Evolutionary conservation across 2,888 invertebrate species (phyloP).

Genomic region (Labia minor): DNA sequence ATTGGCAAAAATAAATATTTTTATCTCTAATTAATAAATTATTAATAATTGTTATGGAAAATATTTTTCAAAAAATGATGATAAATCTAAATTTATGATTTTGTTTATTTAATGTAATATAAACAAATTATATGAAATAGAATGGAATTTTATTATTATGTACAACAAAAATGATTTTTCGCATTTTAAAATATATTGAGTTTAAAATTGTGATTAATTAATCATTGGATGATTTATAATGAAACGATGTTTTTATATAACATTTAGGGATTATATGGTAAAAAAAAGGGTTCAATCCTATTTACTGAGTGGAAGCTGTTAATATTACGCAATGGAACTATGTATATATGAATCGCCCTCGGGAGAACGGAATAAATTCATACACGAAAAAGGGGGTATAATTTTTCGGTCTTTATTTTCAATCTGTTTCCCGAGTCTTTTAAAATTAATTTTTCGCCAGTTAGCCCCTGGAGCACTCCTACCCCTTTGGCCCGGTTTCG

Average conservation of each 20-base stretch:
- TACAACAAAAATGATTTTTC: not conserved
- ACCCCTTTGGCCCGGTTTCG: no score
- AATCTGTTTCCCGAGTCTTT: conserved; percentile 8
- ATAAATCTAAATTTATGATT: conserved; percentile 8
- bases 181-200: conserved; percentile 5
- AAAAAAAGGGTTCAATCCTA: not conserved
- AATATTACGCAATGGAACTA: not conserved
- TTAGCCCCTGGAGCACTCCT: not conserved
- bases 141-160: conserved; percentile 13
- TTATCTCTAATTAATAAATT: not conserved
- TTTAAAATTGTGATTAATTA: conserved; percentile 4
- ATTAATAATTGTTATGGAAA: not conserved
- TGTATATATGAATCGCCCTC: not conserved
- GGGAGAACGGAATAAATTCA: conserved; percentile 13
- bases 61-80: not conserved
- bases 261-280: not conserved
- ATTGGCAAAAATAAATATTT: not conserved
- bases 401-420: conserved; percentile 13
- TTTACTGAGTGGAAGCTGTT: conserved; percentile 13
- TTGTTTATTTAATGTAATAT: conserved; percentile 9
- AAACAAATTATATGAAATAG: conserved; percentile 3
- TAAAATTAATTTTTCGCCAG: conserved; percentile 13
- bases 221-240: conserved; percentile 13
- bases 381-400: not conserved
- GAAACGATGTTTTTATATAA: not conserved